Evolutionary conservation across 1,140 invertebrate species (phyloP), one percentile per base, ranked within the genome.

Genomic region (Bombus consobrinus): DNA sequence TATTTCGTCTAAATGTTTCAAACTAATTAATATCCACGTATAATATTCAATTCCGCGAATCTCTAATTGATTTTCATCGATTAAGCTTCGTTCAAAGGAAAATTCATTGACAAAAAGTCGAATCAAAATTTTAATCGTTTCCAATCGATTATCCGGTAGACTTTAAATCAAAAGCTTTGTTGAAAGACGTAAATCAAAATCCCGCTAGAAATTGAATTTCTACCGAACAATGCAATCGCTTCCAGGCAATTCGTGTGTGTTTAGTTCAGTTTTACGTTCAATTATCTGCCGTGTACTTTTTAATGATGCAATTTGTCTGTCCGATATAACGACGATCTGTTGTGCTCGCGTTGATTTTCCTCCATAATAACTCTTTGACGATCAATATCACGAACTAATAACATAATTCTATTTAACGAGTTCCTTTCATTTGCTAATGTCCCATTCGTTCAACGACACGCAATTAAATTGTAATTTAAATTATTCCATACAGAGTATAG

Each of bases 131-230:
- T 57, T 75, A 57, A 75, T 57, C 25, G 37, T 57, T n/a, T 12
- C 59, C 12, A 13, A n/a, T 62, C 28, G n/a, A 64, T 32, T 25
- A 25, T 39, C 10, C 32, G 22, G 57, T 32, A 8, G 43, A 41
- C 25, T 66, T 84, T 76, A 81, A 81, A 57, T 57, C 78, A 68
- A 85, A 43, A 12, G 25, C 18, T 37, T 81, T 68, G 87, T 81
- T 15, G 83, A 37, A 47, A 59, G 12, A 62, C 4, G 15, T 59
- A 47, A 47, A 57, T 84, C 84, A 73, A 74, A 87, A 75, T 84
- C 32, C 9, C 8, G 9, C 18, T 25, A 37, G 59, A 66, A 72
- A 84, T 84, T 87, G 72, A 72, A 81, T 84, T 89, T 43, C 76
- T 32, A 10, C 66, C 2, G 43, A 10, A 34, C 69, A 41, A 87